Evolutionary conservation across 2,888 invertebrate genomes (phyloP), one percentile per base, ranked within the genome.

Genomic region (Calephelis perditalis): DNA sequence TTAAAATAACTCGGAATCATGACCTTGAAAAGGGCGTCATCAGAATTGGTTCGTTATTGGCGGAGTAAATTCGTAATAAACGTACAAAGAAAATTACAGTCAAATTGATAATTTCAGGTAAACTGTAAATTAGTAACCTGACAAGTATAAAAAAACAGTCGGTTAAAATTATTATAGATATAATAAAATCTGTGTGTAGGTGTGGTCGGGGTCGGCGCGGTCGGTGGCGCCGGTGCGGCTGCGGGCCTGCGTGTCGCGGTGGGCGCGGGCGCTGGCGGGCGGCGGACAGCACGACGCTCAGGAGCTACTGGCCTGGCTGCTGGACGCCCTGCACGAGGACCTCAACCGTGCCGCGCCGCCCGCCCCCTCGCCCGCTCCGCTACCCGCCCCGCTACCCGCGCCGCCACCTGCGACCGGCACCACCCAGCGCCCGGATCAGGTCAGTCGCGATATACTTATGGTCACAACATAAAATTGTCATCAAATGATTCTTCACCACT

Each of bases 261-360:
- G 96, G 87, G 96, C 97, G 61, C 96, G 96, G 45, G 93, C 95
- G 70, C 95, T 98, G 79, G 94, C 94, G 68, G 97, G 97, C 65
- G 96, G 96, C 69, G 96, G 96, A 10, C 98, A 98, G 85, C 98
- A 98, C 85, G 98, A 98, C 91, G 96, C 97, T 59, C 98, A 96
- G 92, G 98, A 98, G 87, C 91, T 98, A 69, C 92, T 98, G 44
- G 97, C 97, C 59, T 98, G 98, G 94, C 89, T 98, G 68, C 90
- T 98, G 71, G 98, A 98, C 88, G 95, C 96, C 58, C 91, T 98
- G 69, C 98, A 98, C 84, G 97, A 98, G 90, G 97, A 98, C 84
- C 92, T 98, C 67, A 97, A 97, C 88, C 90, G 97, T 10, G 96
- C 96, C 68, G 64, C 64, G 7, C 63, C 59, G 40, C 61, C 57